Evolutionary conservation across 2,113 vertebrate genomes (phyloP).

Genomic region (Neopipo cinnamomea): DNA sequence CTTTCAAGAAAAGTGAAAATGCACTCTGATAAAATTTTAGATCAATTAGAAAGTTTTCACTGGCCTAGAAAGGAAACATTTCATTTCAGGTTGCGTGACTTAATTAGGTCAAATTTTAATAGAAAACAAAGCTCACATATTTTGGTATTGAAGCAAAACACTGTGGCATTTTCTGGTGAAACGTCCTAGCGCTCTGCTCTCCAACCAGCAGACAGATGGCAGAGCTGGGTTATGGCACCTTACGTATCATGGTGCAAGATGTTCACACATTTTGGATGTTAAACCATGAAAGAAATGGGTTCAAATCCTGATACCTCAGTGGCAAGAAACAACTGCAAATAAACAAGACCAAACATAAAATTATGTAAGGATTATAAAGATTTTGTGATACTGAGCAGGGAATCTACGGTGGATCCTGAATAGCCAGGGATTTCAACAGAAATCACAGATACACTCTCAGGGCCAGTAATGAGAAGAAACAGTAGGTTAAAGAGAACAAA

Average conservation of each 20-base stretch:
- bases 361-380: background rate
- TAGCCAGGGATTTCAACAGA: background rate
- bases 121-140: background rate
- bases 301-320: background rate
- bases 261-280: background rate
- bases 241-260: background rate
- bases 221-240: background rate
- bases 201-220: background rate
- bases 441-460: background rate
- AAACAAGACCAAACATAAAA: background rate
- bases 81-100: background rate
- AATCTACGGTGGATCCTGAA: background rate
- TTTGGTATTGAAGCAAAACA: background rate
- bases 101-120: background rate
- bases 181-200: background rate
- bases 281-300: background rate
- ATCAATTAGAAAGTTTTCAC: background rate
- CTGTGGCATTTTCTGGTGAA: background rate
- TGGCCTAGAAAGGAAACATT: background rate
- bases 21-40: background rate
- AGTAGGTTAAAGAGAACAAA: background rate
- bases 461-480: conserved; percentile 25
- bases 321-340: background rate
- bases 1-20: background rate
- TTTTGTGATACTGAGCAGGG: background rate